These are phyloP conservation scores for Phaonia tiefii DNA, from an alignment of 2,888 invertebrate genomes.

Conservation along the genomic window DNA sequence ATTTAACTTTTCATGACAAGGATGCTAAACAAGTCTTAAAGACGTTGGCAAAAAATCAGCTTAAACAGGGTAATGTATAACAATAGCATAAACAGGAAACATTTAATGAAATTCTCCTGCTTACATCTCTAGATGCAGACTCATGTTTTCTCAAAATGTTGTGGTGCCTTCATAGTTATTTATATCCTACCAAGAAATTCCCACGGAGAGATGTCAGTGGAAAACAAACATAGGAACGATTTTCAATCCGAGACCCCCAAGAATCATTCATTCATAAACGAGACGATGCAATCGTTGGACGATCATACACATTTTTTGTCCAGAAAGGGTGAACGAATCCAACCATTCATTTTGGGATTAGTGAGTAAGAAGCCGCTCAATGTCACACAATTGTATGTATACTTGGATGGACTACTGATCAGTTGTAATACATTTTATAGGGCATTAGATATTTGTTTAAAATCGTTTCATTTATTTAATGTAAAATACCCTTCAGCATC, in stretches of 20 bases:
- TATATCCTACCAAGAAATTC: too few relatives aligned
- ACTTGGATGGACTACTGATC: constrained; percentile 19
- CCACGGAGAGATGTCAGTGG: constrained; percentile 21
- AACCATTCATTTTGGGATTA: constrained; percentile 16
- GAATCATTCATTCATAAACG: constrained; percentile 16
- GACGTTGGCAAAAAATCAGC: not conserved
- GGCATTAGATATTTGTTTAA: constrained; percentile 40
- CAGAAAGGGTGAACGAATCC: not conserved
- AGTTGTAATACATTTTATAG: not conserved
- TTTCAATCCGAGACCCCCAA: constrained; percentile 5
- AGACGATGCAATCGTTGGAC: too few relatives aligned
- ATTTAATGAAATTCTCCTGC: not conserved
- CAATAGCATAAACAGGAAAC: too few relatives aligned
- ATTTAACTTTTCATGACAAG: not conserved
- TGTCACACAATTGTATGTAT: not conserved
- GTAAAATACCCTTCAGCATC: too few relatives aligned
- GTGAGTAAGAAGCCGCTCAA: not conserved
- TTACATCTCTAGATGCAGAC: not conserved
- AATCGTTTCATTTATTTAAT: constrained; percentile 31
- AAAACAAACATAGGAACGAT: not conserved
- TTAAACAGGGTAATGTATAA: not conserved
- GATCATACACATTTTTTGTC: not conserved
- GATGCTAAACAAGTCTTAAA: not conserved
- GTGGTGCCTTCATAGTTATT: constrained; percentile 14
- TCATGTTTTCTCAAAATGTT: too few relatives aligned